Conservation (phyloP, 1,140 invertebrate species). For the Ceratina australensis region DNA sequence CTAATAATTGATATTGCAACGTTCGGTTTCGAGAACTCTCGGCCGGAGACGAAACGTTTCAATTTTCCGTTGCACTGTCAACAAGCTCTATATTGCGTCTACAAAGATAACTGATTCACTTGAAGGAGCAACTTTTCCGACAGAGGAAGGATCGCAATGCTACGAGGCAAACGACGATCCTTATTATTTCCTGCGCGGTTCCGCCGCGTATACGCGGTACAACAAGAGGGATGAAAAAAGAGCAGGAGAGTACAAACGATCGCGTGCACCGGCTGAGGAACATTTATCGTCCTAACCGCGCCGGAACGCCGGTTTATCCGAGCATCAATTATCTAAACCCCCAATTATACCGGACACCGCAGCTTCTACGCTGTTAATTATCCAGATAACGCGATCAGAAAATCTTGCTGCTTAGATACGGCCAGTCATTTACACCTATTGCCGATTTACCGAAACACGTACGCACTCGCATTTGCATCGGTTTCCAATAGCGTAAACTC, state of each 20-base stretch:
- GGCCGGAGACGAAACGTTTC: background rate
- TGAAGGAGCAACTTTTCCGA: background rate
- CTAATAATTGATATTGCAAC: conserved; percentile 21
- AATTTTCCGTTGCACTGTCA: background rate
- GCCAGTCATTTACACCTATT: background rate
- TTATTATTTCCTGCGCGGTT: background rate
- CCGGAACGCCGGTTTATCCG: background rate
- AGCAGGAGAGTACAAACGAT: background rate
- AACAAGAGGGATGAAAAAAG: background rate
- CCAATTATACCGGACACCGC: background rate
- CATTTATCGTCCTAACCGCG: background rate
- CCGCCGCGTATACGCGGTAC: too few species aligned
- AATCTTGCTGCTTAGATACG: background rate
- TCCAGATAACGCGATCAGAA: background rate
- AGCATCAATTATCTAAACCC: background rate
- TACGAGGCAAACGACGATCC: background rate
- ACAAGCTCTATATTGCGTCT: background rate
- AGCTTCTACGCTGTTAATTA: background rate
- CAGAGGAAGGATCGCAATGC: background rate
- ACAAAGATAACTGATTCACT: background rate
- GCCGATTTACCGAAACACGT: background rate
- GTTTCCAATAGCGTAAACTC: too few species aligned
- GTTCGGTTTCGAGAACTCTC: background rate
- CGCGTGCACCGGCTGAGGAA: background rate
- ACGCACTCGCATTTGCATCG: background rate